Base-by-base conservation (phyloP, 2,888 invertebrate genomes). In the Lithophane socia region DNA sequence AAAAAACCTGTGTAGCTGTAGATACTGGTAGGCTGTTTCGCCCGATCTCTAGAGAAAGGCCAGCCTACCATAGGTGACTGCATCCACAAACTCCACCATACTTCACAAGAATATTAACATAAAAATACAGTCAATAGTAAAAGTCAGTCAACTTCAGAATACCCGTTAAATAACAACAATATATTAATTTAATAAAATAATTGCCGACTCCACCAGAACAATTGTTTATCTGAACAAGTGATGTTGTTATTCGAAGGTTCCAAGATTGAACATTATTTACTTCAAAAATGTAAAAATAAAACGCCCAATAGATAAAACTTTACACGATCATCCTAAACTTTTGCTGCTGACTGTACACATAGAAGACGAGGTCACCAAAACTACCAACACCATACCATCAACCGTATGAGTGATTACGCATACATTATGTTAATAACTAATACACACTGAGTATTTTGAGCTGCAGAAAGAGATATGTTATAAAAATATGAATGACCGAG, bases 321-420 rank as follows among this genome's bases (percentile, higher is more conserved):
- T 24, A 10, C 3, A 24, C 4, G 12, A 37, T n/a, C 3, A 21
- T 21, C 16, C 0, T 2, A 16, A 42, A 24, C 44, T 61, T 66
- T 79, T 79, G 66, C 84, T 56, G 49, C 4, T 8, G 24, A 71
- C 61, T n/a, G 77, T 80, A 79, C 56, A 86, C 84, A 84, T 73
- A 70, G 18, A 76, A 77, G 68, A 88, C 80, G 87, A 89, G 89
- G 70, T 78, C 88, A 92, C 90, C 91, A 89, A 29, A 82, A 66
- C 21, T 61, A 83, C 86, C 81, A 84, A 82, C 80, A 86, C 82
- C 82, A 79, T 61, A 85, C 90, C 91, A 82, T 64, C 86, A 89
- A 88, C 91, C 79, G 83, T 87, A 90, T 94, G 90, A 93, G 92
- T 92, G 91, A 91, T 90, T 87, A 90, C 87, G 92, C 75, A 76